These are phyloP conservation scores for Sciurus vulgaris DNA, from an alignment of 2,797 vertebrate genomes.

Conservation along the genomic window DNA sequence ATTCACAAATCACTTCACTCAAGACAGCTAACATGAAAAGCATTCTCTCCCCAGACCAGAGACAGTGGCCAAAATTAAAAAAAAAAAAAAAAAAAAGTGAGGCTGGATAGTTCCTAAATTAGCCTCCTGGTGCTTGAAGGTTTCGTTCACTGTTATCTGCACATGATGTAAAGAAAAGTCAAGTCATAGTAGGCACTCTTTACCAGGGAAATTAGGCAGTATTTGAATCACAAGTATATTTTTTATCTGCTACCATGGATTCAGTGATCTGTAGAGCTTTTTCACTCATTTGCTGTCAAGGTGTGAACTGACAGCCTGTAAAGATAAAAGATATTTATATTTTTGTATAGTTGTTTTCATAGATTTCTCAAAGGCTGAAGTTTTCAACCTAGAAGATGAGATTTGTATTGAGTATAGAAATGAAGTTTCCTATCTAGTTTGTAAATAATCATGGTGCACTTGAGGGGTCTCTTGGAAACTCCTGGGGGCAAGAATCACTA, in stretches of 20 bases:
- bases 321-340: conserved; percentile 92
- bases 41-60: conserved; percentile 70
- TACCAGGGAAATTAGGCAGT: conserved; percentile 89
- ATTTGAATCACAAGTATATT: conserved; percentile 90
- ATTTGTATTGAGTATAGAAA: conserved; percentile 89
- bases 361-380: conserved; percentile 89
- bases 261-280: conserved; percentile 86
- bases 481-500: conserved; percentile 78
- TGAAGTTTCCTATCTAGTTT: conserved; percentile 88
- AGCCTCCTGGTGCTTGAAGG: conserved; percentile 83
- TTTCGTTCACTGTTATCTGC: conserved; percentile 83
- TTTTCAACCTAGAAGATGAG: conserved; percentile 88
- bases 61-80: conserved; percentile 76
- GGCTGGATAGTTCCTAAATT: conserved; percentile 73
- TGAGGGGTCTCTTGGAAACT: conserved; percentile 87
- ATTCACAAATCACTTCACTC: conserved; percentile 65
- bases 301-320: conserved; percentile 87
- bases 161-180: conserved; percentile 86
- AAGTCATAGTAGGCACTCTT: conserved; percentile 85
- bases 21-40: conserved; percentile 72
- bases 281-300: conserved; percentile 84
- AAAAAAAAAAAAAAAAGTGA: conserved; percentile 45
- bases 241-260: conserved; percentile 89
- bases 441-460: conserved; percentile 88
- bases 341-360: conserved; percentile 91